These are phyloP conservation scores for Habropoda laboriosa DNA, from an alignment of 1,140 invertebrate species.

Conservation along the genomic window DNA sequence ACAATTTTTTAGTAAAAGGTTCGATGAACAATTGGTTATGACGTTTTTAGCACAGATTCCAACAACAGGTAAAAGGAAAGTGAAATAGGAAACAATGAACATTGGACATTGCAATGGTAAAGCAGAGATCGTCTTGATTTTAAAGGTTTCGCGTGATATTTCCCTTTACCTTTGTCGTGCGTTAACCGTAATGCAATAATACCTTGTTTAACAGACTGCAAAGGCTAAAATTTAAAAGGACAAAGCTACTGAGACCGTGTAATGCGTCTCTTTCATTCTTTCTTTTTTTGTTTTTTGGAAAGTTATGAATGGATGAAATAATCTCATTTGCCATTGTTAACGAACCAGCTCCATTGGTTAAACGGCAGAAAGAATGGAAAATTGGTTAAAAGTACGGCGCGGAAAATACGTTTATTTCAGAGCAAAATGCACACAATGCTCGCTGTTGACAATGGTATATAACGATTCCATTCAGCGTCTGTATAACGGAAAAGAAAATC, in stretches of 20 bases:
- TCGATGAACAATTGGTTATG: no score
- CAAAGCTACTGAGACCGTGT: background rate
- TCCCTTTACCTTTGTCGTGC: background rate
- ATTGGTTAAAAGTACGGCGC: background rate
- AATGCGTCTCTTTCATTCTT: no score
- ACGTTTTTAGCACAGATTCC: no score
- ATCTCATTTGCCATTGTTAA: constrained; percentile 1
- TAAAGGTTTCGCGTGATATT: background rate
- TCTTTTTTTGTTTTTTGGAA: no score
- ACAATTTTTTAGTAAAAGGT: no score
- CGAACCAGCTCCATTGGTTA: background rate
- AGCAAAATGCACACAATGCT: background rate
- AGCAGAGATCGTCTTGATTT: background rate
- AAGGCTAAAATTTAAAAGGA: background rate
- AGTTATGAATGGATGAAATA: background rate
- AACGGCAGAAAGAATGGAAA: background rate
- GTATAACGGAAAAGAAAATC: background rate
- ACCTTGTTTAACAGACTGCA: background rate
- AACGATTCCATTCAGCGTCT: background rate
- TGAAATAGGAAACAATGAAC: background rate
- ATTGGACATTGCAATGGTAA: background rate
- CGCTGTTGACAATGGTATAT: background rate
- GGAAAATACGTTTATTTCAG: background rate
- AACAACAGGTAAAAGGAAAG: background rate
- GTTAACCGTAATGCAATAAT: background rate